Base-by-base conservation (phyloP, 2,797 vertebrate species). In the Manis pentadactyla region DNA sequence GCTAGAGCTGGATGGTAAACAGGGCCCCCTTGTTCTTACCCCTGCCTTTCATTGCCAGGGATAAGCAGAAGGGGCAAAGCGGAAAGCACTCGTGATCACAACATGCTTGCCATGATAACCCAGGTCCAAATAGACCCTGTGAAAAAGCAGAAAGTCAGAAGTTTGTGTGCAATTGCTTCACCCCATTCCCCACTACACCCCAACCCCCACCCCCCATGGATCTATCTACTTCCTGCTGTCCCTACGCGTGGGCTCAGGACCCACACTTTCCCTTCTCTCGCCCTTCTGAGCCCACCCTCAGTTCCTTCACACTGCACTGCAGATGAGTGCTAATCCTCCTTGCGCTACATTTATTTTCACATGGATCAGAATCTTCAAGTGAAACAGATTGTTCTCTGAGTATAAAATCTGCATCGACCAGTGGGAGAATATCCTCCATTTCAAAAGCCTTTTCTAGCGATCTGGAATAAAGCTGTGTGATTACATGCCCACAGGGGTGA, bases 361-460 rank as follows among this genome's bases (percentile, higher is more conserved):
- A 27, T 0, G 1, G 73, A 21, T 95, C 73, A 75, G 53, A 63
- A 39, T 55, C 53, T 94, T 68, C 27, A 39, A 25, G 55, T 86
- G 74, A 79, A 92, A 92, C 5, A 8, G 42, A 85, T 85, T 85
- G 46, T 66, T 93, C 49, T 81, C 75, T 64, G 51, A 73, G 42
- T 57, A 7, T 69, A 73, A 49, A 81, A 88, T 78, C 51, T 82
- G 12, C 49, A 64, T 46, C 7, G 10, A 96, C 18, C 77, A 75
- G 29, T n/a, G 63, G 46, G 59, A 82, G n/a, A 93, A 68, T 63
- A 87, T 37, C 13, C 37, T 95, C 63, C 77, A 51, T 88, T 94
- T 95, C 83, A 66, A 94, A 93, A 51, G 29, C 9, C 17, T 91
- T 89, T 95, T 90, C 46, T 89, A 46, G 69, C 55, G 79, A 79